Conservation (phyloP, 2,797 vertebrate genomes). For the Chelon auratus region DNA sequence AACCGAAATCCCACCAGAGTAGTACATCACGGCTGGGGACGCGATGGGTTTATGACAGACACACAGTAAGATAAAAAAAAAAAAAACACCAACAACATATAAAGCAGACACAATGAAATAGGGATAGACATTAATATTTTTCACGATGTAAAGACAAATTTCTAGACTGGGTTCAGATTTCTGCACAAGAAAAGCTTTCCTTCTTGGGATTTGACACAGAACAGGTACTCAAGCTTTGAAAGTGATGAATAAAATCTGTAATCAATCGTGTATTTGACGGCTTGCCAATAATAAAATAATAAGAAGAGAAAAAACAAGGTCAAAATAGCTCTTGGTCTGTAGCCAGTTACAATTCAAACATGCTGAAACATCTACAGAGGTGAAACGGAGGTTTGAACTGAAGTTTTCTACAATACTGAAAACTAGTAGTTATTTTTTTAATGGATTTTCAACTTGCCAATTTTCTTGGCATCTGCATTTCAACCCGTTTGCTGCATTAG, state of each 20-base stretch:
- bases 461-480: too few relatives aligned
- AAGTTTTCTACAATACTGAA: neutral
- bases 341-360: neutral
- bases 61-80: neutral
- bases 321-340: conserved; percentile 3
- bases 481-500: too few relatives aligned
- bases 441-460: neutral
- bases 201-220: neutral
- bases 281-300: neutral
- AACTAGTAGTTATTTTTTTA: neutral
- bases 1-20: conserved; percentile 37
- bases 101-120: neutral
- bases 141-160: neutral
- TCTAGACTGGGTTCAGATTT: neutral
- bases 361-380: neutral
- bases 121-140: neutral
- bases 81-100: neutral
- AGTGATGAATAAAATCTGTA: conserved; percentile 24
- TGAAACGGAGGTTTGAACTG: neutral
- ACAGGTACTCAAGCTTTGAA: neutral
- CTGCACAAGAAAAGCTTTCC: neutral
- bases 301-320: neutral
- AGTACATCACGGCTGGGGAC: conserved; percentile 32
- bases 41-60: conserved; percentile 3
- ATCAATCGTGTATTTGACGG: conserved; percentile 2